A percentile compares a stretch with the other conserved stretches of the same genome.
phyloP scores from a whole-genome alignment of 2,888 invertebrate species.

The Copidosoma aretas region DNA sequence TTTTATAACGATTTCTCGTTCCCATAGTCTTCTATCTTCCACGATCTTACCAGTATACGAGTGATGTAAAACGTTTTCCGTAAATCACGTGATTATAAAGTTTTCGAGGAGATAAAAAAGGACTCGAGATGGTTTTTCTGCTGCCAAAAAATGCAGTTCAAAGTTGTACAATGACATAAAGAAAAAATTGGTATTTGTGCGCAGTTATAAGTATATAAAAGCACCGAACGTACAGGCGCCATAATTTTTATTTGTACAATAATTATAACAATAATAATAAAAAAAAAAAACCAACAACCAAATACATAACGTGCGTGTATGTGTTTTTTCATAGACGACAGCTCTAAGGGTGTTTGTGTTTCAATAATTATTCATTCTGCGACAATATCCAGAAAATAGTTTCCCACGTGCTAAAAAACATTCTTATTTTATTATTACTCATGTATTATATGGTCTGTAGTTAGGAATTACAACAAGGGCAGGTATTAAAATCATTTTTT shows the following conservation, averaged over 20 bases:
- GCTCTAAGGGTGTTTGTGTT: slow-evolving; percentile 34
- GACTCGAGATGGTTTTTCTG: slow-evolving; percentile 31
- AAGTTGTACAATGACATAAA: slow-evolving; percentile 30
- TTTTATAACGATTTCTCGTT: too few species aligned
- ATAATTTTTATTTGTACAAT: slow-evolving; percentile 39
- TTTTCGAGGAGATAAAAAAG: slow-evolving; percentile 17
- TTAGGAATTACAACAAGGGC: too few species aligned
- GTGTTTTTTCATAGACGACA: slow-evolving; percentile 34
- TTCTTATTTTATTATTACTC: too few species aligned
- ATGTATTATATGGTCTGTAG: too few species aligned
- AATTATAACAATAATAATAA: neutral
- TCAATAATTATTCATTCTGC: neutral
- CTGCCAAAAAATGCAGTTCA: slow-evolving; percentile 32
- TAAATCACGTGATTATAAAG: slow-evolving; percentile 17
- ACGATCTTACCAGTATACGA: neutral
- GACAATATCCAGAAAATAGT: neutral
- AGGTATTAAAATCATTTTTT: too few species aligned
- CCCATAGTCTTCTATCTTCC: neutral
- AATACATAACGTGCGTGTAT: slow-evolving; percentile 13
- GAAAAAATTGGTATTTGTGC: slow-evolving; percentile 26
- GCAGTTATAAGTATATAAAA: slow-evolving; percentile 30
- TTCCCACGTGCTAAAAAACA: neutral
- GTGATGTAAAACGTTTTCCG: slow-evolving; percentile 14
- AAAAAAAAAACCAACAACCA: slow-evolving; percentile 14
- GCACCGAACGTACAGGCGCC: slow-evolving; percentile 23